Evolutionary conservation across 2,797 vertebrate genomes (phyloP).

Genomic region (Novumbra hubbsi): DNA sequence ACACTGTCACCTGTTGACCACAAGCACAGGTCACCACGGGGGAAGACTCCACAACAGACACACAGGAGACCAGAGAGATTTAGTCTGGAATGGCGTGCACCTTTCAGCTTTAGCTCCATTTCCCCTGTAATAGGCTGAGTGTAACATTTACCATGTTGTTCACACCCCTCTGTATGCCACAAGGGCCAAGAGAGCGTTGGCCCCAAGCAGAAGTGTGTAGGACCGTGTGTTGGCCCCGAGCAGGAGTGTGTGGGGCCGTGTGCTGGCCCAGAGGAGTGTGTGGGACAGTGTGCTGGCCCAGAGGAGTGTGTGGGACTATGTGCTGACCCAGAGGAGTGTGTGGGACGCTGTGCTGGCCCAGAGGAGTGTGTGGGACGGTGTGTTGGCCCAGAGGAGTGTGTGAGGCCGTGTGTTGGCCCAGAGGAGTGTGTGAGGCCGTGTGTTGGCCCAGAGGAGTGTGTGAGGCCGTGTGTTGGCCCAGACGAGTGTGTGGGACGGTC

Average conservation of each 20-base stretch:
- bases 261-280: conserved; percentile 16
- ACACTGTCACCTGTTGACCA: conserved; percentile 85
- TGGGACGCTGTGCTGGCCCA: no score
- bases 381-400: no score
- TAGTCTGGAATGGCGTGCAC: background rate
- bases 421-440: background rate
- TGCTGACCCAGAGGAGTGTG: no score
- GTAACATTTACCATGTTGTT: background rate
- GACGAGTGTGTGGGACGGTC: conserved; percentile 62
- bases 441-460: background rate
- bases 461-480: background rate
- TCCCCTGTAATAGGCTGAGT: background rate
- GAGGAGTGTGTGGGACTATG: no score
- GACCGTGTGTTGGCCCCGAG: background rate
- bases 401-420: no score
- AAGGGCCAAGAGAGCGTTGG: background rate
- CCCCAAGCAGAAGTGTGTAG: background rate
- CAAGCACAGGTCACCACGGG: background rate
- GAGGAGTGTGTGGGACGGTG: no score
- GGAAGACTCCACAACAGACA: background rate
- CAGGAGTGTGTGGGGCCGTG: background rate
- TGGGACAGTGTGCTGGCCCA: conserved; percentile 33
- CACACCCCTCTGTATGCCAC: background rate
- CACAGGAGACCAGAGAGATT: background rate
- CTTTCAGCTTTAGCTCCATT: background rate